Evolutionary conservation across 1,140 invertebrate species (phyloP).

Genomic region (Polypedilum vanderplanki): DNA sequence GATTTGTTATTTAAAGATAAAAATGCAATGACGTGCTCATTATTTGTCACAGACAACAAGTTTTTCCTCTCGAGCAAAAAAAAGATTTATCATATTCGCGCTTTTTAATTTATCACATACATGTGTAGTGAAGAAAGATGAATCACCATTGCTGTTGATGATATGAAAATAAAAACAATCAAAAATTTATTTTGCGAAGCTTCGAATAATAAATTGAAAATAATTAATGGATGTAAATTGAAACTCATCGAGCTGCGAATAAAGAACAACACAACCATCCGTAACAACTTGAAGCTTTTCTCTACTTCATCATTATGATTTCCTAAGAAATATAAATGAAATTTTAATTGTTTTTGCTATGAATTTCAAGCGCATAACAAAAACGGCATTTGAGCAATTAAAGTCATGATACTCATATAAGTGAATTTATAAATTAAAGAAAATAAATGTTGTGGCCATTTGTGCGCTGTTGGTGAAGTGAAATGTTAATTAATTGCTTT

Average conservation of each 20-base stretch:
- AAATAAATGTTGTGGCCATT: neutral
- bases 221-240: constrained; percentile 14
- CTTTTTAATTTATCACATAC: neutral
- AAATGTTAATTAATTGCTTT: constrained; percentile 8
- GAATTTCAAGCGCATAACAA: neutral
- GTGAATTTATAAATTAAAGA: neutral
- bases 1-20: too few species aligned
- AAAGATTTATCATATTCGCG: neutral
- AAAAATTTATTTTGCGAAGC: neutral
- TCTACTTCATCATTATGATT: neutral
- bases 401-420: constrained; percentile 1
- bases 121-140: neutral
- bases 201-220: constrained; percentile 7
- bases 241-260: neutral
- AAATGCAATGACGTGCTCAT: too few species aligned
- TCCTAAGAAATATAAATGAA: constrained; percentile 18
- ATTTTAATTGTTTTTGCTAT: constrained; percentile 23
- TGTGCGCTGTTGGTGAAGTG: neutral
- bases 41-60: neutral
- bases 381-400: constrained; percentile 15
- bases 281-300: neutral
- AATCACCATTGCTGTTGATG: neutral
- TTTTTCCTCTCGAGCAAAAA: neutral
- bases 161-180: constrained; percentile 4
- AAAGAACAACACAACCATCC: neutral